A percentile compares a stretch with the other conserved stretches of the same genome.
Evolutionary conservation across 2,113 vertebrate genomes (phyloP).

Genomic region (Xiphophorus maculatus): DNA sequence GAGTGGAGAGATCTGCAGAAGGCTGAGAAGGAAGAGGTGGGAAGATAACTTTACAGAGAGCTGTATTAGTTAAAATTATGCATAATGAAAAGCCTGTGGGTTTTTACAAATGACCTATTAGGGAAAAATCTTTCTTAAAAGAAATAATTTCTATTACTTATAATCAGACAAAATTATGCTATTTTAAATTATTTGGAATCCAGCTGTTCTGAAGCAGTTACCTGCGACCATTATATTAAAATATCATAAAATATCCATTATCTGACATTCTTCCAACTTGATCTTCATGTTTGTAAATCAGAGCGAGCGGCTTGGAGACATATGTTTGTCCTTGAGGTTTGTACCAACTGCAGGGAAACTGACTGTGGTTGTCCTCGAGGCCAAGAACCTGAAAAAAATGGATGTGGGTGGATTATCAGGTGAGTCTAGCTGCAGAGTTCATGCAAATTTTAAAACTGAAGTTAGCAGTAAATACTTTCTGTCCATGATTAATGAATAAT

Average conservation of each 20-base stretch:
- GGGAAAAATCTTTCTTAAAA: background rate
- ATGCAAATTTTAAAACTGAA: background rate
- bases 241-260: background rate
- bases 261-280: background rate
- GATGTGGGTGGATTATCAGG: conserved; percentile 97
- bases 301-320: conserved; percentile 91
- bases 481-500: background rate
- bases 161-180: background rate
- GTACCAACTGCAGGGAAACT: conserved; percentile 88
- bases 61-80: background rate
- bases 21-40: conserved; percentile 97
- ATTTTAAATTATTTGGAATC: background rate
- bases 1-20: conserved; percentile 96
- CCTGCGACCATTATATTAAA: background rate
- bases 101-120: background rate
- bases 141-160: background rate
- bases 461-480: no score
- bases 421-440: conserved; percentile 53
- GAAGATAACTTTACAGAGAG: conserved; percentile 22
- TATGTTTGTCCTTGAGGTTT: conserved; percentile 93
- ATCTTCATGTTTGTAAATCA: conserved; percentile 61
- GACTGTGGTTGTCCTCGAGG: conserved; percentile 94
- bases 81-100: background rate
- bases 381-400: conserved; percentile 95
- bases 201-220: background rate